These are phyloP conservation scores for Chesias legatella DNA, from an alignment of 2,888 invertebrate genomes.

Conservation along the genomic window DNA sequence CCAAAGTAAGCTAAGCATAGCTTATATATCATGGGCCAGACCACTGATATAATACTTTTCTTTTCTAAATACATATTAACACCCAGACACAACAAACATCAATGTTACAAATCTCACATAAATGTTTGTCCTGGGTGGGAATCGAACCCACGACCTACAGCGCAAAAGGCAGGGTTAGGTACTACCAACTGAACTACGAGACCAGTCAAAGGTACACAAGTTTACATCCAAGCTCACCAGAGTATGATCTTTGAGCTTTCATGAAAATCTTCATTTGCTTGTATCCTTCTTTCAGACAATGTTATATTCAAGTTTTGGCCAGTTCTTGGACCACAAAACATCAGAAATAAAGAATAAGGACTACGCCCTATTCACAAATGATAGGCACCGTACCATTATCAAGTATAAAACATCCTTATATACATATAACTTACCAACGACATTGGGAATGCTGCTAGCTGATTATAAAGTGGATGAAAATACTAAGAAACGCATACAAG, in stretches of 20 bases:
- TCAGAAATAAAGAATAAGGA: constrained; percentile 50
- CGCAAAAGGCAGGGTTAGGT: no score
- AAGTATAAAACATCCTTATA: constrained; percentile 94
- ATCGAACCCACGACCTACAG: no score
- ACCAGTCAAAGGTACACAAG: constrained; percentile 1
- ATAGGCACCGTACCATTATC: constrained; percentile 89
- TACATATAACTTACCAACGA: constrained; percentile 92
- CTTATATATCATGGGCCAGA: no score
- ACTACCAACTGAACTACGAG: no score
- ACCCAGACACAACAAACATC: no score
- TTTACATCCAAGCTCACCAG: no score
- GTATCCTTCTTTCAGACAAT: constrained; percentile 39
- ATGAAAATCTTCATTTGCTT: no score
- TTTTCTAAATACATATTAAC: no score
- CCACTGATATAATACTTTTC: no score
- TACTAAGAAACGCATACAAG: constrained; percentile 85
- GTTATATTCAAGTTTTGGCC: constrained; percentile 86
- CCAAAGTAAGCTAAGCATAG: background rate
- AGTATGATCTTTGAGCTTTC: no score
- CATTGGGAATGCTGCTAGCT: constrained; percentile 89
- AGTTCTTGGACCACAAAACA: constrained; percentile 87
- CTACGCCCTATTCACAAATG: constrained; percentile 83
- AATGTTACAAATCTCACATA: no score
- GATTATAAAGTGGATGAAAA: constrained; percentile 82
- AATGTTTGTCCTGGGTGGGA: no score